phyloP scores from a whole-genome alignment of 2,888 invertebrate species.

The Mimachlamys varia region DNA sequence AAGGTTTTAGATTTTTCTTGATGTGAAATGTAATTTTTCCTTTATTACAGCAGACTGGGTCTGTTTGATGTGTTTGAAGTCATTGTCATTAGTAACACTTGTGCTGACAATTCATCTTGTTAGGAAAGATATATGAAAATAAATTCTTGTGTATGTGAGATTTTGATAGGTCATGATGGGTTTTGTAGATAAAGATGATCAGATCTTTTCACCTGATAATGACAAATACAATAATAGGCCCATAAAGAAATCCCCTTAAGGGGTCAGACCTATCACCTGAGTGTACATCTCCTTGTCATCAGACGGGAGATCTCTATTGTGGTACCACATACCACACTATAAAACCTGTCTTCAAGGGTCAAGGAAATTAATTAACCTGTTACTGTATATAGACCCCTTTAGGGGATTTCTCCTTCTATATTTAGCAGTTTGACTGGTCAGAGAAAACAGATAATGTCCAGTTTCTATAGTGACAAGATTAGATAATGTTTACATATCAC shows the following conservation, averaged over 20 bases:
- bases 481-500: background rate
- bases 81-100: background rate
- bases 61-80: background rate
- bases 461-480: background rate
- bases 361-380: background rate
- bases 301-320: background rate
- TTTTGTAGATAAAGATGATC: background rate
- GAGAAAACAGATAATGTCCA: background rate
- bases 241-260: background rate
- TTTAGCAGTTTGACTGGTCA: background rate
- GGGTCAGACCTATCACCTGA: background rate
- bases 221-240: background rate
- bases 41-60: background rate
- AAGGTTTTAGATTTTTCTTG: background rate
- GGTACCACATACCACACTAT: background rate
- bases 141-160: background rate
- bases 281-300: background rate
- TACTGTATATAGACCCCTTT: background rate
- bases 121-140: constrained; percentile 3
- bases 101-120: background rate
- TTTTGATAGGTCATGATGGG: constrained; percentile 18
- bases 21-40: background rate
- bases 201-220: constrained; percentile 6
- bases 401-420: background rate
- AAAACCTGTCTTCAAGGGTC: constrained; percentile 18